Percentiles rank a stretch among this genome's conserved stretches.
These are phyloP conservation scores for Orestias chungarensis DNA, from an alignment of 2,797 vertebrate genomes.

Conservation along the genomic window DNA sequence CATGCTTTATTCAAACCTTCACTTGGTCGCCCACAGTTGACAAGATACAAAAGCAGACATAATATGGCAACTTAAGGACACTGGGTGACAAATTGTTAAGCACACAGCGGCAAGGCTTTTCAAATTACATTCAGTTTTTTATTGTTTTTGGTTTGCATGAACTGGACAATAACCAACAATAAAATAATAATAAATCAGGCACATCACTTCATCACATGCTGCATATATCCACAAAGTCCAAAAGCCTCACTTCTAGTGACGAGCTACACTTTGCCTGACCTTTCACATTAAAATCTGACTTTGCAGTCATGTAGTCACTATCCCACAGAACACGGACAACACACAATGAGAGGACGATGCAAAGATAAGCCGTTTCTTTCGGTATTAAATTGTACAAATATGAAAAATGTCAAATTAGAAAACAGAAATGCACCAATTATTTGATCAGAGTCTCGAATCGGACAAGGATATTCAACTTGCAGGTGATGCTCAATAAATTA, in stretches of 20 bases:
- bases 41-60: conserved; percentile 45
- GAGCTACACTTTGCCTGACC: conserved; percentile 38
- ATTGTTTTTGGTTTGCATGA: conserved; percentile 54
- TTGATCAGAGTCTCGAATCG: not conserved
- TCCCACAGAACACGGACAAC: conserved; percentile 33
- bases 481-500: not conserved
- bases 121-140: conserved; percentile 71
- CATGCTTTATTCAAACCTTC: conserved; percentile 57
- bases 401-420: no score
- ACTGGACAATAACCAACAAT: conserved; percentile 22
- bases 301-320: conserved; percentile 53
- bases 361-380: not conserved
- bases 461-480: no score
- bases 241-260: conserved; percentile 28
- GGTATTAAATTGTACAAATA: no score
- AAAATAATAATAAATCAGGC: not conserved
- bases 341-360: conserved; percentile 24
- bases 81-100: conserved; percentile 65
- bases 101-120: conserved; percentile 79
- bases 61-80: conserved; percentile 68
- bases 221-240: conserved; percentile 11
- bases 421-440: not conserved
- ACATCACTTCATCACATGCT: conserved; percentile 17
- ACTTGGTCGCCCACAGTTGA: conserved; percentile 4
- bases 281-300: conserved; percentile 56